Evolutionary conservation across 2,797 vertebrate genomes (phyloP).

Genomic region (Podarcis lilfordi): DNA sequence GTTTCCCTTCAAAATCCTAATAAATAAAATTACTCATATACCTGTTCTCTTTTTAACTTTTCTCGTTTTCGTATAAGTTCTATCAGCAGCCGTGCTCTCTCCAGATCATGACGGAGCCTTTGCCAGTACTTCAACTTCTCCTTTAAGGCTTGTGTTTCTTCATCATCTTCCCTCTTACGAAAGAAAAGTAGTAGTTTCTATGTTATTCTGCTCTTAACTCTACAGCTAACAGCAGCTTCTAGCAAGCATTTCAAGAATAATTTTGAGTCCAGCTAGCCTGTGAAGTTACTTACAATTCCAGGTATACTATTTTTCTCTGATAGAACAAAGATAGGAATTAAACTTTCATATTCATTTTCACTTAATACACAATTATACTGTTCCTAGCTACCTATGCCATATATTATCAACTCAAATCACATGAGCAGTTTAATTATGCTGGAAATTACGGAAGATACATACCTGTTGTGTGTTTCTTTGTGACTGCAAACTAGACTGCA

Average conservation of each 20-base stretch:
- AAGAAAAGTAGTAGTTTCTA: background rate
- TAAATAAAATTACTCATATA: slow-evolving; percentile 57
- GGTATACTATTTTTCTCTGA: background rate
- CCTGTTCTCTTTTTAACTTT: slow-evolving; percentile 98
- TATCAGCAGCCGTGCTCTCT: slow-evolving; percentile 91
- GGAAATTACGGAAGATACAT: slow-evolving; percentile 54
- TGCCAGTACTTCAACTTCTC: slow-evolving; percentile 97
- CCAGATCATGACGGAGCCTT: slow-evolving; percentile 93
- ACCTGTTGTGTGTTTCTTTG: slow-evolving; percentile 91
- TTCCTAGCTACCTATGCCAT: background rate
- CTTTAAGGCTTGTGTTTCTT: slow-evolving; percentile 91
- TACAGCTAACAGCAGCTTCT: background rate
- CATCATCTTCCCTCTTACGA: slow-evolving; percentile 88
- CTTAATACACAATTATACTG: background rate
- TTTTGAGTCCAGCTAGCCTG: background rate
- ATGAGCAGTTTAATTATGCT: background rate
- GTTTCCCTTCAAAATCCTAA: background rate
- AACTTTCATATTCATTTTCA: background rate
- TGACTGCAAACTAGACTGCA: slow-evolving; percentile 91
- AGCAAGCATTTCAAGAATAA: background rate
- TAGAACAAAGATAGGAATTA: background rate
- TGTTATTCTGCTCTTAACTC: background rate
- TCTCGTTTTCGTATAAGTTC: slow-evolving; percentile 97
- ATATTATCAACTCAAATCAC: background rate
- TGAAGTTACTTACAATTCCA: background rate